Evolutionary conservation across 2,797 vertebrate species (phyloP).

Genomic region (Amphiprion clarkii): DNA sequence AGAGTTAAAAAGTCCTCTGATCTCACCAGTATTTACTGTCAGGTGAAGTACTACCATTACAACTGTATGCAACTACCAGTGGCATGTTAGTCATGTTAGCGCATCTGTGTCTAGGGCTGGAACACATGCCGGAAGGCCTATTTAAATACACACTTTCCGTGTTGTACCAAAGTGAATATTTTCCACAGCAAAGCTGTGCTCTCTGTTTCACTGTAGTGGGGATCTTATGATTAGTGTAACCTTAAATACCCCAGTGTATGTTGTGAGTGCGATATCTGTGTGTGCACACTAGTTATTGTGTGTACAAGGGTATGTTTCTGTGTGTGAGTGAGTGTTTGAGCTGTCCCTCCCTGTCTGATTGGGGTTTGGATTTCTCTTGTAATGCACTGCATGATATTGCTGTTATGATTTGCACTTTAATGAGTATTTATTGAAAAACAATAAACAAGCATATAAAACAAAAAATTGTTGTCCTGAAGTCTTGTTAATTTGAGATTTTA

Average conservation of each 20-base stretch:
- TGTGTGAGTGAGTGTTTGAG: conserved; percentile 30
- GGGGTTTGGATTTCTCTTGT: conserved; percentile 70
- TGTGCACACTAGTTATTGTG: conserved; percentile 22
- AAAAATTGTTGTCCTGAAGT: conserved; percentile 1
- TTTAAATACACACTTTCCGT: conserved; percentile 46
- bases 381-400: conserved; percentile 87
- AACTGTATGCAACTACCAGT: conserved; percentile 65
- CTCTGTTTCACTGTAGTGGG: conserved; percentile 48
- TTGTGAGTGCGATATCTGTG: conserved; percentile 30
- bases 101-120: conserved; percentile 48
- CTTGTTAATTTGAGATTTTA: conserved; percentile 10
- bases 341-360: conserved; percentile 56
- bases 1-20: conserved; percentile 29
- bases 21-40: conserved; percentile 55
- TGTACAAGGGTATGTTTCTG: conserved; percentile 32
- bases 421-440: conserved; percentile 85
- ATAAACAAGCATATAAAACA: conserved; percentile 69
- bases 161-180: conserved; percentile 78
- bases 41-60: conserved; percentile 53
- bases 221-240: conserved; percentile 44
- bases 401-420: conserved; percentile 89
- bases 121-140: conserved; percentile 39
- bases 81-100: conserved; percentile 68
- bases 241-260: conserved; percentile 31
- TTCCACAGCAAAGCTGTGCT: conserved; percentile 47